Percentiles rank a stretch among this genome's conserved stretches.
phyloP scores from a whole-genome alignment of 2,888 invertebrate genomes.

The Tenthredo livida region DNA sequence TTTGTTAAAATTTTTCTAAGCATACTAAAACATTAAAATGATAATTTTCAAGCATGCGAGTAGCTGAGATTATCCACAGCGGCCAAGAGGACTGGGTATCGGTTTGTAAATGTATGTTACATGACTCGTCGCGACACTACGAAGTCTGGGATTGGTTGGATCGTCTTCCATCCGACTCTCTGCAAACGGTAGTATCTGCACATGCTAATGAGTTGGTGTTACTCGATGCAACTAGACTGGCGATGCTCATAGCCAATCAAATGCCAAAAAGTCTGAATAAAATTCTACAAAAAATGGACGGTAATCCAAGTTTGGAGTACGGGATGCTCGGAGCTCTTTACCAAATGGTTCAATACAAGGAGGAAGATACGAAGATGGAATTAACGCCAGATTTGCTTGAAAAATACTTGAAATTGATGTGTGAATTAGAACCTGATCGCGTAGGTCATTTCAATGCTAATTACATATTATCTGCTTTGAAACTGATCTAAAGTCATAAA shows the following conservation, averaged over 20 bases:
- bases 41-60: constrained; percentile 62
- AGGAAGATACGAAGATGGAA: constrained; percentile 69
- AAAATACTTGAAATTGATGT: constrained; percentile 75
- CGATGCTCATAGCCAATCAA: constrained; percentile 66
- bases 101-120: constrained; percentile 73
- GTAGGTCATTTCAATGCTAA: constrained; percentile 60
- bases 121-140: constrained; percentile 69
- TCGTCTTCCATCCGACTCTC: constrained; percentile 66
- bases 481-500: not conserved
- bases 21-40: too few relatives aligned
- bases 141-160: constrained; percentile 74
- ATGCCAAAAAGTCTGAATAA: constrained; percentile 73
- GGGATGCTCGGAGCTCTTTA: constrained; percentile 68
- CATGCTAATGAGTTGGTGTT: constrained; percentile 66
- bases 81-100: constrained; percentile 75
- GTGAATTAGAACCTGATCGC: constrained; percentile 71
- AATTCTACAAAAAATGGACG: constrained; percentile 71
- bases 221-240: constrained; percentile 70
- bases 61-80: constrained; percentile 72
- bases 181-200: constrained; percentile 67
- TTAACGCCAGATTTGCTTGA: constrained; percentile 72
- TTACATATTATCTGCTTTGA: not conserved
- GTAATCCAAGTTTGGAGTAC: constrained; percentile 69
- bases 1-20: not conserved
- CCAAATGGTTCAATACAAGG: constrained; percentile 66